Evolutionary conservation across 2,888 invertebrate species (phyloP).

Genomic region (Limnephilus rhombicus): DNA sequence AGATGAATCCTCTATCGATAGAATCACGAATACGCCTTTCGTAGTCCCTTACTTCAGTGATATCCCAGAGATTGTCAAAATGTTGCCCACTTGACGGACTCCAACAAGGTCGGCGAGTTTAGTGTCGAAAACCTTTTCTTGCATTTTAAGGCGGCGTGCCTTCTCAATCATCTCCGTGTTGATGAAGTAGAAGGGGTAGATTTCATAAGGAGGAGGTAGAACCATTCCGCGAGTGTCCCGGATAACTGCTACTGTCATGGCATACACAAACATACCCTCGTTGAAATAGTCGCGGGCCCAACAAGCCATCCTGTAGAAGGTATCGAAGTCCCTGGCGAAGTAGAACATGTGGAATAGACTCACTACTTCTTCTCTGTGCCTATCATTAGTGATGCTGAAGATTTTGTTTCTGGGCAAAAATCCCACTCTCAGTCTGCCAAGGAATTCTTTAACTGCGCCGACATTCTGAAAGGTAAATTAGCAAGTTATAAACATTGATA

Average conservation of each 20-base stretch:
- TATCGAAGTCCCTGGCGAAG: slow-evolving; percentile 83
- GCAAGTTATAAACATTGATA: neutral
- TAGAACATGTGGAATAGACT: slow-evolving; percentile 81
- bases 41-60: slow-evolving; percentile 68
- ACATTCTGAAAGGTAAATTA: slow-evolving; percentile 31
- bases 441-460: slow-evolving; percentile 43
- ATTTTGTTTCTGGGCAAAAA: slow-evolving; percentile 79
- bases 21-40: slow-evolving; percentile 75
- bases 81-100: slow-evolving; percentile 75
- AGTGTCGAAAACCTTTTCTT: slow-evolving; percentile 73
- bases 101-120: slow-evolving; percentile 76
- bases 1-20: slow-evolving; percentile 74
- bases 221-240: slow-evolving; percentile 82
- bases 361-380: slow-evolving; percentile 81
- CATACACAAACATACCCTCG: slow-evolving; percentile 86
- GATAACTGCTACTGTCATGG: slow-evolving; percentile 82
- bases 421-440: neutral
- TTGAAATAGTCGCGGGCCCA: slow-evolving; percentile 85
- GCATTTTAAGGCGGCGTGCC: slow-evolving; percentile 81
- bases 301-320: slow-evolving; percentile 82
- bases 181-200: slow-evolving; percentile 87
- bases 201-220: slow-evolving; percentile 86
- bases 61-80: slow-evolving; percentile 71
- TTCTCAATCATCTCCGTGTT: slow-evolving; percentile 84
- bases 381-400: slow-evolving; percentile 81